These are phyloP conservation scores for Archips xylosteana DNA, from an alignment of 2,888 invertebrate species.

Conservation along the genomic window DNA sequence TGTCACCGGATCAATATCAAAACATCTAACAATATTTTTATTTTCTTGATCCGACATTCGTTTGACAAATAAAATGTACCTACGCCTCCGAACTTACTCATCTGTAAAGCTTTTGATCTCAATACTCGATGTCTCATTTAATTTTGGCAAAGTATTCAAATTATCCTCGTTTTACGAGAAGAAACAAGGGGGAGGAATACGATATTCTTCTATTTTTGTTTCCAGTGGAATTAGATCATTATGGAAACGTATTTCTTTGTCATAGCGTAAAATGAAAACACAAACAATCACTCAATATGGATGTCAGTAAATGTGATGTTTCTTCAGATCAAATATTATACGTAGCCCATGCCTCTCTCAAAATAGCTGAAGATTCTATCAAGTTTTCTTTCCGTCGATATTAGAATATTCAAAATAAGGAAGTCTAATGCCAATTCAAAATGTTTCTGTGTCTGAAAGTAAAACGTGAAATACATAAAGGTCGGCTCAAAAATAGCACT, in stretches of 20 bases:
- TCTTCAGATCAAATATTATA: neutral
- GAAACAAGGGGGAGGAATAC: constrained; percentile 19
- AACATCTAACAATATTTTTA: constrained; percentile 9
- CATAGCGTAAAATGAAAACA: constrained; percentile 3
- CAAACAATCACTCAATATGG: constrained; percentile 6
- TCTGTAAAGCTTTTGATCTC: constrained; percentile 52
- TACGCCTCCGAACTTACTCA: constrained; percentile 19
- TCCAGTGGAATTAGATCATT: constrained; percentile 21
- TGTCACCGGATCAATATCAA: constrained; percentile 14
- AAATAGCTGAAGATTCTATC: neutral
- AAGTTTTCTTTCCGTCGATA: neutral
- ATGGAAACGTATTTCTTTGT: constrained; percentile 25
- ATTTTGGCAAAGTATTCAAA: constrained; percentile 52
- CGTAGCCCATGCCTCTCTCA: neutral
- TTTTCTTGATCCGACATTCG: constrained; percentile 16
- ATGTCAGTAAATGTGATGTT: constrained; percentile 10
- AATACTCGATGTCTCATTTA: constrained; percentile 48
- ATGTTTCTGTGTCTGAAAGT: neutral
- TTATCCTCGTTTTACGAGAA: constrained; percentile 44
- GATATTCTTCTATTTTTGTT: constrained; percentile 31
- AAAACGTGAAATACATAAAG: neutral
- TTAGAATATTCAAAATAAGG: neutral
- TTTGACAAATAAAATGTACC: constrained; percentile 28
- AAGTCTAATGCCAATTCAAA: neutral
- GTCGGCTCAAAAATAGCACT: neutral